Conservation (phyloP, 2,888 invertebrate genomes). For the Rosalia funebris region DNA sequence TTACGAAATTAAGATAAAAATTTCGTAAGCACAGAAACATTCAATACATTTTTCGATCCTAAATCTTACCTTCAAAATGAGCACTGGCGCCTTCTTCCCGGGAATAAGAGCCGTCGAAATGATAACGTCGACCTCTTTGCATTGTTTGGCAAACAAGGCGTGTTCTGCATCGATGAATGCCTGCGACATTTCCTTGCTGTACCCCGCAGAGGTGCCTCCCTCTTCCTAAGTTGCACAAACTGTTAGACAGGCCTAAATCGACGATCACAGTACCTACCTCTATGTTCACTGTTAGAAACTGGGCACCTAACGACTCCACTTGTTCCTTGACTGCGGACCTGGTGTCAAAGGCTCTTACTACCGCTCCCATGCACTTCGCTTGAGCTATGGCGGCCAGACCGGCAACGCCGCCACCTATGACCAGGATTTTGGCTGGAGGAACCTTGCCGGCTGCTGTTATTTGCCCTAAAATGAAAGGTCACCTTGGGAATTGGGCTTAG, state of each 20-base stretch:
- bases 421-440: slow-evolving; percentile 87
- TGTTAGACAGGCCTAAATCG: not conserved
- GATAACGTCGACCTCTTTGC: slow-evolving; percentile 85
- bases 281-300: slow-evolving; percentile 83
- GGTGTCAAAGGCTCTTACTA: slow-evolving; percentile 89
- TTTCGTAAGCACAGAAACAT: too few species aligned
- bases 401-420: slow-evolving; percentile 91
- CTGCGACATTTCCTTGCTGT: slow-evolving; percentile 88
- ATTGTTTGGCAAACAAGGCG: slow-evolving; percentile 86
- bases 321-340: slow-evolving; percentile 84
- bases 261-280: slow-evolving; percentile 65
- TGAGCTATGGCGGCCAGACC: slow-evolving; percentile 88
- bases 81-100: slow-evolving; percentile 83
- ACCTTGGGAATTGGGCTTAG: too few species aligned
- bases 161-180: slow-evolving; percentile 88
- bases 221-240: slow-evolving; percentile 68
- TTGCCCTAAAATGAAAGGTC: slow-evolving; percentile 72
- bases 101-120: slow-evolving; percentile 92
- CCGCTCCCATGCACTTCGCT: slow-evolving; percentile 89
- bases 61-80: slow-evolving; percentile 76
- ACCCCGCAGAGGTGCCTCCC: slow-evolving; percentile 78
- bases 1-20: too few species aligned
- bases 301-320: slow-evolving; percentile 88
- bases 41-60: too few species aligned
- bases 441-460: slow-evolving; percentile 92